A percentile compares a stretch with the other conserved stretches of the same genome.
Conservation (phyloP, 2,797 vertebrate species). For the Adelosebastes latens region DNA sequence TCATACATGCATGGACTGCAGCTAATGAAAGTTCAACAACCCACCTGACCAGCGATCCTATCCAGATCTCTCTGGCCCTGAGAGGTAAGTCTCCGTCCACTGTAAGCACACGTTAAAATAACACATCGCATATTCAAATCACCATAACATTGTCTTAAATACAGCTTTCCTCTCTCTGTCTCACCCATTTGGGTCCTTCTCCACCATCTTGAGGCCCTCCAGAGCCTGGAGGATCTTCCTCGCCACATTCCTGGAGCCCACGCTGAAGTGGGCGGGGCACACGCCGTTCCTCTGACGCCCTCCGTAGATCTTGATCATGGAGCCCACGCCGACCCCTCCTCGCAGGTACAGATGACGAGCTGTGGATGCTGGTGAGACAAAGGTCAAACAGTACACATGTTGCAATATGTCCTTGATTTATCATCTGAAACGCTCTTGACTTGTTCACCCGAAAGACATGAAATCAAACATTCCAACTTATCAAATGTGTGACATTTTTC, state of each 20-base stretch:
- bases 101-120: constrained; percentile 42
- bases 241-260: constrained; percentile 90
- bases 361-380: constrained; percentile 84
- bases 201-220: constrained; percentile 92
- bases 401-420: constrained; percentile 18
- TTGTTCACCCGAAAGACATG: constrained; percentile 16
- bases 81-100: constrained; percentile 86
- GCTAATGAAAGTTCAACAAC: constrained; percentile 14
- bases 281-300: constrained; percentile 90
- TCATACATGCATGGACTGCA: background rate
- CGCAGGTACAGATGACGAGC: constrained; percentile 90
- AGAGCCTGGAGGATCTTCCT: constrained; percentile 89
- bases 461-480: constrained; percentile 56
- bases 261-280: constrained; percentile 91
- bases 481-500: constrained; percentile 32
- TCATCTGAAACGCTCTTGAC: background rate
- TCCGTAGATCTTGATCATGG: constrained; percentile 94
- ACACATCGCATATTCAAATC: background rate
- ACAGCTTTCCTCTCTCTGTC: constrained; percentile 20
- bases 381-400: background rate
- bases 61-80: constrained; percentile 90
- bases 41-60: constrained; percentile 89
- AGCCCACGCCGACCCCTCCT: constrained; percentile 89
- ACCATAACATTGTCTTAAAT: background rate
- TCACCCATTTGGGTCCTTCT: constrained; percentile 93